Conservation (phyloP, 2,113 vertebrate species). For the Ptychochromis oligacanthus region DNA sequence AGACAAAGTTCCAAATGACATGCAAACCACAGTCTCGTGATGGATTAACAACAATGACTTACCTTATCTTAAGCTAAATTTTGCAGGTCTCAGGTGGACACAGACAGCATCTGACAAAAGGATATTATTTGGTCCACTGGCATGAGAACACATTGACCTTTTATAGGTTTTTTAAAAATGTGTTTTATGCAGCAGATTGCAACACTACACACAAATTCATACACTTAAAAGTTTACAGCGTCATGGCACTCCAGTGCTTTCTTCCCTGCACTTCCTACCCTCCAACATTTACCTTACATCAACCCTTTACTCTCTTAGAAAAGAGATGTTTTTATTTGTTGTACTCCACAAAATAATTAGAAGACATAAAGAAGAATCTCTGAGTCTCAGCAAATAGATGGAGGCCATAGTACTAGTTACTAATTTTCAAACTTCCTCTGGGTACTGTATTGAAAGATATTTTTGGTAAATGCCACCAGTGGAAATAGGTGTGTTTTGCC, state of each 20-base stretch:
- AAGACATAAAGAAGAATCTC: not conserved
- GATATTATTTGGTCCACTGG: not conserved
- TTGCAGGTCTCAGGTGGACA: not conserved
- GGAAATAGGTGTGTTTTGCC: not conserved
- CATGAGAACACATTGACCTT: not conserved
- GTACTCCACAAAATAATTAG: not conserved
- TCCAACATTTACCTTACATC: not conserved
- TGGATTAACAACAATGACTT: not conserved
- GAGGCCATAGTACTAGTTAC: not conserved
- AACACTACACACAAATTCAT: not conserved
- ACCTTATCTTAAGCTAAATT: not conserved
- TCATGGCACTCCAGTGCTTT: not conserved
- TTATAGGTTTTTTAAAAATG: not conserved
- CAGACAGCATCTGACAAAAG: not conserved
- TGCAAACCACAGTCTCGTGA: not conserved
- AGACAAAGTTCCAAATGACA: not conserved
- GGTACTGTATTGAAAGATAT: not conserved
- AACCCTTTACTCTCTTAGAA: not conserved
- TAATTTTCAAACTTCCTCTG: not conserved
- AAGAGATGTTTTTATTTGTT: slow-evolving; percentile 2
- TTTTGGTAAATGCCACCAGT: not conserved
- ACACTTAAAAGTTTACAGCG: not conserved
- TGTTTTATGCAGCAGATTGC: not conserved
- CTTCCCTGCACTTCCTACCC: not conserved
- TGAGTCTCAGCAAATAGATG: not conserved